These are phyloP conservation scores for Dipodomys spectabilis DNA, from an alignment of 2,113 vertebrate genomes.

Conservation along the genomic window DNA sequence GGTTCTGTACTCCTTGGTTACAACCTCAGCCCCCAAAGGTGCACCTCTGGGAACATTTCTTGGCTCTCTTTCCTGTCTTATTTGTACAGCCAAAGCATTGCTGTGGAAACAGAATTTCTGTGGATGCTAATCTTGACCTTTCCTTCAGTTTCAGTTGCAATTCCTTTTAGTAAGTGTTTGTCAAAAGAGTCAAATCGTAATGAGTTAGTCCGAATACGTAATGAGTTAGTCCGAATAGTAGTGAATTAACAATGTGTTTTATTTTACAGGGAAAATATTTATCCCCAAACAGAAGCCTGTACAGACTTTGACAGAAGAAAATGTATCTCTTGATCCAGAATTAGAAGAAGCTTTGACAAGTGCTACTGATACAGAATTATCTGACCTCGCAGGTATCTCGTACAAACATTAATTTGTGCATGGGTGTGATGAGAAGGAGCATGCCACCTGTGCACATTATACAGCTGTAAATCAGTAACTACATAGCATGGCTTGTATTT, in stretches of 20 bases:
- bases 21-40: too few species aligned
- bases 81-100: background rate
- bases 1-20: background rate
- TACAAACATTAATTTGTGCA: background rate
- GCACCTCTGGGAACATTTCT: background rate
- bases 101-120: background rate
- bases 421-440: background rate
- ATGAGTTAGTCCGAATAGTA: background rate
- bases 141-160: background rate
- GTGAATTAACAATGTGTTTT: conserved; percentile 69
- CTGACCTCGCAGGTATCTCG: conserved; percentile 95
- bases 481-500: conserved; percentile 32
- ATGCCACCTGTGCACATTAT: background rate
- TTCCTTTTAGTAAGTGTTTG: conserved; percentile 12
- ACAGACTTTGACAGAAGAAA: conserved; percentile 90
- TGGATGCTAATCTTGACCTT: conserved; percentile 40
- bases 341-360: conserved; percentile 97
- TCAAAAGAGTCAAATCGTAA: background rate
- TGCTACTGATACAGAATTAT: conserved; percentile 96
- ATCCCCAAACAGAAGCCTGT: conserved; percentile 95
- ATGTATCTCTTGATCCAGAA: conserved; percentile 95
- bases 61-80: background rate
- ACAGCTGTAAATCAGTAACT: background rate
- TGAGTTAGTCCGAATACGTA: background rate
- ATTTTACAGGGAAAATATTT: conserved; percentile 93